Percentiles rank a stretch among this genome's conserved stretches.
Evolutionary conservation across 2,888 invertebrate genomes (phyloP).

Genomic region (Hecatera dysodea): DNA sequence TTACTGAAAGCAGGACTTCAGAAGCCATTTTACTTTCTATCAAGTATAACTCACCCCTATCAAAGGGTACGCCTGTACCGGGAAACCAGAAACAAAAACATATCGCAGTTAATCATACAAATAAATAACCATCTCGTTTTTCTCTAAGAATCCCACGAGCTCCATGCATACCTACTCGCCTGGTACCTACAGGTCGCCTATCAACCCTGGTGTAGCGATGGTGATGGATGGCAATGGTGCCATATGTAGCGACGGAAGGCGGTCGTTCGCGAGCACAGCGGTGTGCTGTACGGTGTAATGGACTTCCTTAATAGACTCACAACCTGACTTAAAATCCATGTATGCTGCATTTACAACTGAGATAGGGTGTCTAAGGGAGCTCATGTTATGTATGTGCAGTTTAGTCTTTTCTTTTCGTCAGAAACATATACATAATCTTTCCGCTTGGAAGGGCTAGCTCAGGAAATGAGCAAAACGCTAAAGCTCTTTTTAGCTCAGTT

Average conservation of each 20-base stretch:
- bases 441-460: not conserved
- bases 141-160: not conserved
- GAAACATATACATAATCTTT: not conserved
- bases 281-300: slow-evolving; percentile 22
- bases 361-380: not conserved
- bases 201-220: slow-evolving; percentile 8
- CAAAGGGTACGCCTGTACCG: not conserved
- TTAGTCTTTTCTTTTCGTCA: not conserved
- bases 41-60: not conserved
- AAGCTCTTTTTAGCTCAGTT: not conserved
- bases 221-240: slow-evolving; percentile 55
- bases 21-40: not conserved
- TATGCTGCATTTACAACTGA: slow-evolving; percentile 36
- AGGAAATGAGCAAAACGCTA: too few relatives aligned
- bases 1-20: not conserved
- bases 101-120: not conserved
- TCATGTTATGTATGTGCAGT: too few relatives aligned
- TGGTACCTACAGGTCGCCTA: not conserved
- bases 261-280: slow-evolving; percentile 55
- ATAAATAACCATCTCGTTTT: not conserved
- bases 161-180: not conserved
- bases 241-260: slow-evolving; percentile 61
- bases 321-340: slow-evolving; percentile 17
- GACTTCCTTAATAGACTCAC: slow-evolving; percentile 46
- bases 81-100: not conserved